A percentile compares a stretch with the other conserved stretches of the same genome.
These are phyloP conservation scores for Hylia prasina DNA, from an alignment of 2,113 vertebrate genomes.

Conservation along the genomic window DNA sequence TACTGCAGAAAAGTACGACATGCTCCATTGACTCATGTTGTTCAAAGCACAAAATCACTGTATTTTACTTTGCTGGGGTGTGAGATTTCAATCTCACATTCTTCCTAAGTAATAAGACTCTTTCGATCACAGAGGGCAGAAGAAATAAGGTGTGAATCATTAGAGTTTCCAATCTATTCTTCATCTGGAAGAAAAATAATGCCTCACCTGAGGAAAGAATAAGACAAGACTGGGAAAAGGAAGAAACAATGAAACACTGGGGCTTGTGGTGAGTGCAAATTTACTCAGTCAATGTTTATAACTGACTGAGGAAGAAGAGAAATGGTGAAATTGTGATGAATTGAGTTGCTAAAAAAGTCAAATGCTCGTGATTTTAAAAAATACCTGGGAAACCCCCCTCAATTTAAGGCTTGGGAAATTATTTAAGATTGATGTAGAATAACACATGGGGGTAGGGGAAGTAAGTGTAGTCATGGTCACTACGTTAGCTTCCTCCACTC, in stretches of 20 bases:
- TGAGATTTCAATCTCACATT: background rate
- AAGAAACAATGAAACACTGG: background rate
- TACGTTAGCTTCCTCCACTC: background rate
- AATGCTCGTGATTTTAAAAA: background rate
- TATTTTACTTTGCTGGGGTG: background rate
- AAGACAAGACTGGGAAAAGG: background rate
- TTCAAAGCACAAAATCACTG: background rate
- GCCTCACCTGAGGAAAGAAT: background rate
- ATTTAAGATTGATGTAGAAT: background rate
- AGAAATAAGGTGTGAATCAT: background rate
- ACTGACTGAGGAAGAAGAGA: background rate
- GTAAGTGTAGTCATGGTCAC: background rate
- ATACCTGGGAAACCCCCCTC: accelerated
- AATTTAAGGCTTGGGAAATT: background rate
- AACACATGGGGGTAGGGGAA: accelerated
- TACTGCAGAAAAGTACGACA: background rate
- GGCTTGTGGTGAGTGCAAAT: background rate
- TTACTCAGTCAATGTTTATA: background rate
- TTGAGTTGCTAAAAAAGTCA: background rate
- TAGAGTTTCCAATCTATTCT: background rate
- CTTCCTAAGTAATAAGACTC: background rate
- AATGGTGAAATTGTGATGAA: background rate
- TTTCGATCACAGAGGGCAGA: background rate
- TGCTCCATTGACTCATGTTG: background rate
- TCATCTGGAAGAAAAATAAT: background rate